Conservation (phyloP, 2,888 invertebrate genomes). For the Nebria brevicollis region DNA sequence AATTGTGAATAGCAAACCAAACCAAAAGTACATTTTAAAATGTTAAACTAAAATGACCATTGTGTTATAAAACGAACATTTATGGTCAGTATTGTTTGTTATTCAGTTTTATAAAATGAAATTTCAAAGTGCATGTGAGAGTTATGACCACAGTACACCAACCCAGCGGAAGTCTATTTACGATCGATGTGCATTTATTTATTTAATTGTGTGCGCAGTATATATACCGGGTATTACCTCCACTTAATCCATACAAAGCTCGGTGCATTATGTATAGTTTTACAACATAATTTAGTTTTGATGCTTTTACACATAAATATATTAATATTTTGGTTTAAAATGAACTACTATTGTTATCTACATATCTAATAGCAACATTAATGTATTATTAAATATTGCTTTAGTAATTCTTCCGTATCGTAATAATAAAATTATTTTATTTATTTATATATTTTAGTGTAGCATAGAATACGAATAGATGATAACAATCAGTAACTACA, state of each 20-base stretch:
- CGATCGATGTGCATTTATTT: background rate
- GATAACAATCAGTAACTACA: too few relatives aligned
- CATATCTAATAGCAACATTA: constrained; percentile 29
- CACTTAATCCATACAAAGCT: constrained; percentile 36
- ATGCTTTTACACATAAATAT: constrained; percentile 36
- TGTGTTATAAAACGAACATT: background rate
- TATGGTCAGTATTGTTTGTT: background rate
- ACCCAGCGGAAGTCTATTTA: background rate
- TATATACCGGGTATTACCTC: constrained; percentile 13
- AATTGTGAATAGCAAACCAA: too few relatives aligned
- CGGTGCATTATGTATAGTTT: constrained; percentile 34
- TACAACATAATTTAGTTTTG: constrained; percentile 43
- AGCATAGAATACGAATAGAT: background rate
- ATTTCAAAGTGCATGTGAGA: background rate
- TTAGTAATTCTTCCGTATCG: background rate
- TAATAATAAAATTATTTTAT: too few relatives aligned
- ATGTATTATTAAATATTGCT: constrained; percentile 8
- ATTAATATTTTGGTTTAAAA: constrained; percentile 32
- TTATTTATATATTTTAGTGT: background rate
- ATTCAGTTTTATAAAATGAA: background rate
- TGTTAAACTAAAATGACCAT: background rate
- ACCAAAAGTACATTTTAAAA: background rate
- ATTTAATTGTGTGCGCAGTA: constrained; percentile 12
- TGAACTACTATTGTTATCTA: constrained; percentile 37
- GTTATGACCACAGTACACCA: background rate